Conservation (phyloP, 2,797 vertebrate genomes). For the Ambastaia sidthimunki region DNA sequence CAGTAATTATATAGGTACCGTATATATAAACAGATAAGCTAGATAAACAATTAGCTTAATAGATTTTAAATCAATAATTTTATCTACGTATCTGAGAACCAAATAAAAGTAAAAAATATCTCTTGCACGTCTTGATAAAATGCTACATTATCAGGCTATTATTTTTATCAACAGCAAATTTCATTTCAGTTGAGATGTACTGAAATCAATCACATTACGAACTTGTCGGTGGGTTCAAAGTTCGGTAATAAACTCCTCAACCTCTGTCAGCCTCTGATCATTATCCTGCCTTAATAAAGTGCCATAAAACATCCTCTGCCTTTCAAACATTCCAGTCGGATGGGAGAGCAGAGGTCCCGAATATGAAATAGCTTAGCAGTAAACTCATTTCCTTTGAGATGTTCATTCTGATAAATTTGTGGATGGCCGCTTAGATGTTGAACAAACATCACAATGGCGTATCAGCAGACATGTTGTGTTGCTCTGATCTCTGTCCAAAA, state of each 20-base stretch:
- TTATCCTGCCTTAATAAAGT: conserved; percentile 72
- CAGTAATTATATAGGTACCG: neutral
- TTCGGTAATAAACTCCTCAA: conserved; percentile 81
- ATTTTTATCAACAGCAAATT: neutral
- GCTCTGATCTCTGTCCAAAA: conserved; percentile 65
- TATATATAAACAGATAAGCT: neutral
- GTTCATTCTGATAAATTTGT: conserved; percentile 27
- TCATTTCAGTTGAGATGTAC: neutral
- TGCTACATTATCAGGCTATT: neutral
- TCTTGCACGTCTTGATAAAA: neutral
- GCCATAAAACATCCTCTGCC: neutral
- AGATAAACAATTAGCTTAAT: too few species aligned
- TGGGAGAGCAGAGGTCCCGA: conserved; percentile 3
- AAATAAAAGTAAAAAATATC: neutral
- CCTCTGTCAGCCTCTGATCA: conserved; percentile 80
- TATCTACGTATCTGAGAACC: neutral
- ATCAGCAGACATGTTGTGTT: conserved; percentile 57
- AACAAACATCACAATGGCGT: conserved; percentile 33
- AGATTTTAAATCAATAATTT: neutral
- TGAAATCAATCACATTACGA: neutral
- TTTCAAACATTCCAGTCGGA: neutral
- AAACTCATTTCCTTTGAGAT: conserved; percentile 38
- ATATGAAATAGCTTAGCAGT: conserved; percentile 46
- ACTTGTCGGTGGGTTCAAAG: neutral
- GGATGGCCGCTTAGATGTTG: conserved; percentile 38